Base-by-base conservation (phyloP, 1,140 invertebrate genomes). In the Maniola jurtina region DNA sequence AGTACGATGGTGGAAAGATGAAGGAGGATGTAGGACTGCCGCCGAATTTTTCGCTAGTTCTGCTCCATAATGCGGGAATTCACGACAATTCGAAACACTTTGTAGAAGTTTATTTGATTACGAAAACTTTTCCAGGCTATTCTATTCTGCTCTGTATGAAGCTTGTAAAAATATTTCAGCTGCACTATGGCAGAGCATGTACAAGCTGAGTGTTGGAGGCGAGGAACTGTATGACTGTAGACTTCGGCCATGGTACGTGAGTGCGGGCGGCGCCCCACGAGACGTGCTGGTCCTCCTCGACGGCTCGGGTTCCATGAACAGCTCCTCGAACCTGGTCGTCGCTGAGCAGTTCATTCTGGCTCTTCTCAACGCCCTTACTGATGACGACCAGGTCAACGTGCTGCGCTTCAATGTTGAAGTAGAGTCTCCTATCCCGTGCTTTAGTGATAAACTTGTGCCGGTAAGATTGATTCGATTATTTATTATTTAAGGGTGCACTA, bases 341-440 rank as follows among this genome's bases (percentile, higher is more conserved):
- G 97, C 97, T 0, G 93, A 95, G 67, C 95, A 97, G 67, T 96
- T 98, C 1, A 95, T 97, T 38, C 93, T 95, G 60, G 96, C 96
- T 59, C 96, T 99, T 14, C 90, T 99, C 38, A 97, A 97, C 61
- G 99, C 98, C 0, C 93, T 99, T 9, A 97, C 96, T 16, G 97
- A 98, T 79, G 97, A 99, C 80, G 98, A 99, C 83, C 98, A 96
- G 84, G 97, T 99, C 47, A 98, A 98, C 77, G 95, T 99, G 34
- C 94, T 97, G 64, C 93, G 93, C 10, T 95, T 95, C 66, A 88
- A 90, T 48, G 73, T 82, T 1, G 64, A 63, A 6, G 73, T 87
- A 0, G 61, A 83, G 48, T 85, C 88, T 1, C 80, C 81, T 10
- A 86, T 90, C 36, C 66, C 66, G 14, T 90, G 88, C 66, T 90